A percentile compares a stretch with the other conserved stretches of the same genome.
Conservation (phyloP, 1,140 invertebrate genomes). For the Branchinecta lynchi region DNA sequence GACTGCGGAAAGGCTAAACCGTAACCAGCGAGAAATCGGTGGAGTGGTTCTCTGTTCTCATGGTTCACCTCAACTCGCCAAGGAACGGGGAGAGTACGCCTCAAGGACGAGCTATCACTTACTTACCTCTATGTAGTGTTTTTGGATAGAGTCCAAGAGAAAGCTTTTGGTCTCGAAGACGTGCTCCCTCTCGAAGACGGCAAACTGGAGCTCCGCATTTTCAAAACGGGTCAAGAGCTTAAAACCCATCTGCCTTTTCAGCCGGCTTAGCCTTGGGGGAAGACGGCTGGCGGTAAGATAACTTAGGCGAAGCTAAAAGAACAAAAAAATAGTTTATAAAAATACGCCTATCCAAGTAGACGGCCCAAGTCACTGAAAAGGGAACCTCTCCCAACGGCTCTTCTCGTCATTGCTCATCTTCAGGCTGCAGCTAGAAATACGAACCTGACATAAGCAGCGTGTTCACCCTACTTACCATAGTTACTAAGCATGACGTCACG, state of each 20-base stretch:
- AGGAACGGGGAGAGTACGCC: too few species aligned
- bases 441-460: too few species aligned
- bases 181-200: constrained; percentile 66
- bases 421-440: too few species aligned
- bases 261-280: constrained; percentile 48
- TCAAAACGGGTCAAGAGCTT: constrained; percentile 80
- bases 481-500: too few species aligned
- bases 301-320: constrained; percentile 53
- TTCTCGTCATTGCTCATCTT: too few species aligned
- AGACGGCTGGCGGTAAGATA: constrained; percentile 70
- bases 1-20: too few species aligned
- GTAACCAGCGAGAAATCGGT: too few species aligned
- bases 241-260: constrained; percentile 72
- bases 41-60: too few species aligned
- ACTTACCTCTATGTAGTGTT: constrained; percentile 61
- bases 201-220: constrained; percentile 80
- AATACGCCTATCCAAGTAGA: background rate
- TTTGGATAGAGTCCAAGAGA: constrained; percentile 53
- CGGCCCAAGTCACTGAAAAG: too few species aligned
- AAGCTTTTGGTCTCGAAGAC: constrained; percentile 74
- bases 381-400: too few species aligned
- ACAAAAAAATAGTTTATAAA: constrained; percentile 15
- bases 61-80: too few species aligned
- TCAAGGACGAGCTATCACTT: constrained; percentile 21
- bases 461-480: too few species aligned